These are phyloP conservation scores for Athalia rosae DNA, from an alignment of 2,888 invertebrate genomes.

Conservation along the genomic window DNA sequence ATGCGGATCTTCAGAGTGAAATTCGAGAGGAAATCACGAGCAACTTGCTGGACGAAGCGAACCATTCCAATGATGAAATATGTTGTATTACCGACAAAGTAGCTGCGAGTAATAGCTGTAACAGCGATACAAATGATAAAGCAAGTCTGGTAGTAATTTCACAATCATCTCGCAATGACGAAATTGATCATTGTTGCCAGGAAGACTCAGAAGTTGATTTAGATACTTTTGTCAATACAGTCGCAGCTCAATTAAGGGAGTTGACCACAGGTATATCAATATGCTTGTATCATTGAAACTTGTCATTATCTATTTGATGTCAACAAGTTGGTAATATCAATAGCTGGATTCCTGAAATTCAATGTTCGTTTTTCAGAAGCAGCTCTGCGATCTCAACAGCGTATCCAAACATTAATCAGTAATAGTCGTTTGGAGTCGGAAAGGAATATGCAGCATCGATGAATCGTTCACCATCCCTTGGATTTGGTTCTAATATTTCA, in stretches of 20 bases:
- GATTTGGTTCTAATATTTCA: neutral
- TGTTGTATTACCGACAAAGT: too few species aligned
- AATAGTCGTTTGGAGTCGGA: slow-evolving; percentile 23
- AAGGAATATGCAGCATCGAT: slow-evolving; percentile 2
- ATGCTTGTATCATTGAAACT: neutral
- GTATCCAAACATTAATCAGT: slow-evolving; percentile 30
- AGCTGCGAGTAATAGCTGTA: neutral
- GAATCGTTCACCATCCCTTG: neutral
- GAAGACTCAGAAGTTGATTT: slow-evolving; percentile 6
- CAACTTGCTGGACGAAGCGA: neutral
- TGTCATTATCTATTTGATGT: too few species aligned
- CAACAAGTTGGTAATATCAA: neutral
- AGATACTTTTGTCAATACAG: neutral
- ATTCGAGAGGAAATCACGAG: neutral
- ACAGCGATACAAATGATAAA: neutral
- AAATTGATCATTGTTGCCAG: neutral
- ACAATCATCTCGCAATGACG: neutral
- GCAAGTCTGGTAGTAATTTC: neutral
- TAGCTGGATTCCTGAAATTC: neutral
- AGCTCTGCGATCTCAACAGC: slow-evolving; percentile 23
- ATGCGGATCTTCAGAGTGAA: neutral
- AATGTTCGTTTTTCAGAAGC: slow-evolving; percentile 14
- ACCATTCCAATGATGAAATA: neutral
- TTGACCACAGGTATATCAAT: slow-evolving; percentile 15
- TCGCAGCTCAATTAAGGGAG: slow-evolving; percentile 12